Evolutionary conservation across 2,113 vertebrate species (phyloP).

Genomic region (Hypomesus transpacificus): DNA sequence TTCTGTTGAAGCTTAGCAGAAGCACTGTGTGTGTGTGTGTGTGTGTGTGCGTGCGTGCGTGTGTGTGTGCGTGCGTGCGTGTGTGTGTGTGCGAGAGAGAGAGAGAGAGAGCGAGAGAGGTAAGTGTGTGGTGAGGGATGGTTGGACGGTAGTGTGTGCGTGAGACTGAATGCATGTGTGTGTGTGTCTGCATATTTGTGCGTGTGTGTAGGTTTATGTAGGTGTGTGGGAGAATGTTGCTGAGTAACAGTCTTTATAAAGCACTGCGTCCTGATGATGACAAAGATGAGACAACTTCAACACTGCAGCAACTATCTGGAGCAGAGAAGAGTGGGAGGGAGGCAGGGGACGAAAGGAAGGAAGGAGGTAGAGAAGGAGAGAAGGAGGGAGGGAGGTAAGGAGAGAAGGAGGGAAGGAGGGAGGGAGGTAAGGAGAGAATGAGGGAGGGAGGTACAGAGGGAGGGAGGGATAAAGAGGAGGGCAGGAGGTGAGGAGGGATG

Average conservation of each 20-base stretch:
- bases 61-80: constrained; percentile 12
- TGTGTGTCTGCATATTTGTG: not conserved
- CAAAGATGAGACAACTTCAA: not conserved
- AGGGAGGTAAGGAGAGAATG: constrained; percentile 12
- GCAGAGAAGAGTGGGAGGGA: not conserved
- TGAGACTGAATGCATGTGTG: not conserved
- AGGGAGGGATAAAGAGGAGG: constrained; percentile 20
- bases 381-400: not conserved
- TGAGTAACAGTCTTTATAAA: too few relatives aligned
- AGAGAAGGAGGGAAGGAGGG: constrained; percentile 16
- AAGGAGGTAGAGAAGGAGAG: not conserved
- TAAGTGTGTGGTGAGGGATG: not conserved
- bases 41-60: constrained; percentile 11
- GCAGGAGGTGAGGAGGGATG: not conserved
- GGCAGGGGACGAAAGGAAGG: not conserved
- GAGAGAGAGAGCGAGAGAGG: constrained; percentile 46
- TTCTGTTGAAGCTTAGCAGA: not conserved
- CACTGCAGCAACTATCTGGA: not conserved
- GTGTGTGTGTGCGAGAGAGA: constrained; percentile 17
- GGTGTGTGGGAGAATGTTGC: constrained; percentile 53
- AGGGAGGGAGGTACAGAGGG: constrained; percentile 17
- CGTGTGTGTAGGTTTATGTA: constrained; percentile 34
- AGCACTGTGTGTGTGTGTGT: not conserved
- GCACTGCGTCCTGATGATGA: not conserved
- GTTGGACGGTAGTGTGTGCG: constrained; percentile 27